Base-by-base conservation (phyloP, 2,113 vertebrate species). In the Rana temporaria region DNA sequence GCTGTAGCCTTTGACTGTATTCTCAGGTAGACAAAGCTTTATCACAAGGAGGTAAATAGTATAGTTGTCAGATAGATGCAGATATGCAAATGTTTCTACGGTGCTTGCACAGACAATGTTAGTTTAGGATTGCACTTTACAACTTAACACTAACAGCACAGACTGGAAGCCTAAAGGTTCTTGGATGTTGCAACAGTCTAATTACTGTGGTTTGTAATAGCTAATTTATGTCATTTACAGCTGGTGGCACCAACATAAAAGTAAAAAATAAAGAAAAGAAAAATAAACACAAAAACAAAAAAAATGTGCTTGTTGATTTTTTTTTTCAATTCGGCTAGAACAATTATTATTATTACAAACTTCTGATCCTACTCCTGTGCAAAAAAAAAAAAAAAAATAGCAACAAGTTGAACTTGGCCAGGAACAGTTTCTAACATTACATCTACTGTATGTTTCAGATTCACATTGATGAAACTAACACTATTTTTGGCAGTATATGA, bases 21-120 rank as follows among this genome's bases (percentile, higher is more conserved):
- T 97, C 97, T 95, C 97, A 98, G 97, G 97, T 98, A 98, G 98
- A 99, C 97, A 99, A 99, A 99, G 97, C 97, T 99, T 97, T 96
- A 92, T 94, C 96, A 97, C 94, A 93, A 96, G 95, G 97, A 98
- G 96, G 97, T 98, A 97, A 98, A 94, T 93, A 97, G 95, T 95
- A 96, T 92, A 95, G 96, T 95, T 93, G 95, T 95, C 95, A 95
- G 95, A 93, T 92, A 93, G 93, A 97, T 94, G 96, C 95, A 96
- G 95, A 97, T 96, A 96, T 96, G 95, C 95, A 95, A 97, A 95
- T 95, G 94, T 95, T 93, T 93, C 93, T 93, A 96, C 95, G 95
- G 94, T 94, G 94, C 94, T 96, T 95, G 94, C 95, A 96, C 94
- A 94, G 95, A 96, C 94, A 94, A 92, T 93, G 93, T 95, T 91